These are phyloP conservation scores for Yponomeuta evonymella DNA, from an alignment of 2,888 invertebrate species.

Conservation along the genomic window DNA sequence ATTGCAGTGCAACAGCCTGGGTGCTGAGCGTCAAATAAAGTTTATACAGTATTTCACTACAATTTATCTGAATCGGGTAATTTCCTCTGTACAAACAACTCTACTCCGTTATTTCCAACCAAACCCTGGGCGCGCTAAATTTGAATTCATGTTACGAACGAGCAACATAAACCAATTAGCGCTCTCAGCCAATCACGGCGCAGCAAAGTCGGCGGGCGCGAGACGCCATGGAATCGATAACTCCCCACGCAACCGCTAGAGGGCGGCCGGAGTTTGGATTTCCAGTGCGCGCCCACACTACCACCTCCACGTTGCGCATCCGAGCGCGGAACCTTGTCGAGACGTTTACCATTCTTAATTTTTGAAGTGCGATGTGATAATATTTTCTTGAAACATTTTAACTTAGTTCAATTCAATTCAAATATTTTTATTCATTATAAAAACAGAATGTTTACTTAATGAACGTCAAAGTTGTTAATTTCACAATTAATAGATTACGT, in stretches of 20 bases:
- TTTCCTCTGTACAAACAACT: slow-evolving; percentile 53
- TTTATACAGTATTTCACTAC: slow-evolving; percentile 54
- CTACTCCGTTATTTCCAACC: slow-evolving; percentile 50
- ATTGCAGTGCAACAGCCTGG: no score
- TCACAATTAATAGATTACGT: no score
- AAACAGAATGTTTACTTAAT: no score
- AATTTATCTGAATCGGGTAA: slow-evolving; percentile 58
- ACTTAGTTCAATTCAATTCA: no score
- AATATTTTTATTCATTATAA: no score
- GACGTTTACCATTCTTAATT: slow-evolving; percentile 30
- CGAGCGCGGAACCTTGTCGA: slow-evolving; percentile 48
- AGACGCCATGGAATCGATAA: slow-evolving; percentile 68
- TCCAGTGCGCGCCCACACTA: slow-evolving; percentile 66
- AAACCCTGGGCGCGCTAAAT: slow-evolving; percentile 66
- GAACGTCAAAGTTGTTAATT: no score
- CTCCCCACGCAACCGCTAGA: slow-evolving; percentile 73
- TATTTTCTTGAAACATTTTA: no score
- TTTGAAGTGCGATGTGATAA: not conserved
- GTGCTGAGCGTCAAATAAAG: slow-evolving; percentile 36
- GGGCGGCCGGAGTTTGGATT: slow-evolving; percentile 47
- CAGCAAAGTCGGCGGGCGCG: slow-evolving; percentile 29
- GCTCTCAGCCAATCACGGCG: slow-evolving; percentile 64
- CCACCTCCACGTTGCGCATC: slow-evolving; percentile 70
- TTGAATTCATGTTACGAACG: slow-evolving; percentile 73
- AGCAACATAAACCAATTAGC: slow-evolving; percentile 72